phyloP scores from a whole-genome alignment of 2,797 vertebrate species.

The Eremophila alpestris region DNA sequence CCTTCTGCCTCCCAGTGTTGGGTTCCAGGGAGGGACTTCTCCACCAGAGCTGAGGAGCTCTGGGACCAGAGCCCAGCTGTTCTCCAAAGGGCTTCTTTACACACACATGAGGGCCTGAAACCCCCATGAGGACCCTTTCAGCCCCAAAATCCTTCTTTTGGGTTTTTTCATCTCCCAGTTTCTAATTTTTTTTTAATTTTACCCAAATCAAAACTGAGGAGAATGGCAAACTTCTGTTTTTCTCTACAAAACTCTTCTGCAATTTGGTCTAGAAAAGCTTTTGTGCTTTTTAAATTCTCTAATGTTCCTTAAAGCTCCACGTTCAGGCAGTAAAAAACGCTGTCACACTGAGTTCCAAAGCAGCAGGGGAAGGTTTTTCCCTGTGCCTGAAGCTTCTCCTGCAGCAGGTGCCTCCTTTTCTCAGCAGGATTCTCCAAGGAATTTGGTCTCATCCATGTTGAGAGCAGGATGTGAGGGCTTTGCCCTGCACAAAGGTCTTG shows the following conservation, averaged over 20 bases:
- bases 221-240: background rate
- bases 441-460: rapidly evolving
- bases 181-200: background rate
- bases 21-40: background rate
- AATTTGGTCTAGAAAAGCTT: background rate
- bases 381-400: background rate
- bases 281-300: background rate
- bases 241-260: background rate
- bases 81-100: background rate
- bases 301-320: background rate
- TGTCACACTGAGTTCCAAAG: background rate
- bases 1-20: background rate
- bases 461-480: background rate
- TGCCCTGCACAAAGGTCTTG: background rate
- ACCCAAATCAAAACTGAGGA: background rate
- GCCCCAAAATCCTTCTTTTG: background rate
- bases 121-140: background rate
- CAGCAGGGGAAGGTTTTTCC: background rate
- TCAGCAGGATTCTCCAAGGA: background rate
- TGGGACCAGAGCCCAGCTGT: rapidly evolving
- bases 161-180: rapidly evolving
- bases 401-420: background rate
- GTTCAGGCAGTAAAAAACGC: background rate
- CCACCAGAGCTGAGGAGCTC: background rate
- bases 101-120: background rate